phyloP scores from a whole-genome alignment of 2,797 vertebrate species.

The Myotis vivesi region DNA sequence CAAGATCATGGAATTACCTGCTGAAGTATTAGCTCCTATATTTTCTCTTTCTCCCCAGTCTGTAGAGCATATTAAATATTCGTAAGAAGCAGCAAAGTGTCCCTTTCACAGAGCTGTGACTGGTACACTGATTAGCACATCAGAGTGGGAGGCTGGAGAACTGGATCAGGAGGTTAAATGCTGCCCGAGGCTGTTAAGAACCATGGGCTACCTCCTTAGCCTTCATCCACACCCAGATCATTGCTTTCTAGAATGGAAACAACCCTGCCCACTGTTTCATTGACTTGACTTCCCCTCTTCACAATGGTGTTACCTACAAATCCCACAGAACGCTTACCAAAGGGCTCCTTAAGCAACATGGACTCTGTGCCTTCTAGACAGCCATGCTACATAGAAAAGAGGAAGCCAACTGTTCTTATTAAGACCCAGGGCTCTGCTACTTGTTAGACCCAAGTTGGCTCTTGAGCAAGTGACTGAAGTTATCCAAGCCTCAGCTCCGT shows the following conservation, averaged over 20 bases:
- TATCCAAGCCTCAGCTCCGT: neutral
- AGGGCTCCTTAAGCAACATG: fast-evolving
- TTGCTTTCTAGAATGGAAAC: neutral
- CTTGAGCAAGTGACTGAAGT: neutral
- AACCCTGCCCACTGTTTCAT: neutral
- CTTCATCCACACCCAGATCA: neutral
- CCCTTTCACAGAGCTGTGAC: neutral
- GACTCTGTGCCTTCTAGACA: neutral
- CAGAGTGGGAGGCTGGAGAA: neutral
- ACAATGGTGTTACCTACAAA: neutral
- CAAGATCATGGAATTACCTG: neutral
- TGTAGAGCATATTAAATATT: neutral
- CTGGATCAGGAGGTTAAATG: neutral
- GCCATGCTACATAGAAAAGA: neutral
- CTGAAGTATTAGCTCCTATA: neutral
- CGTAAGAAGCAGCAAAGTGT: neutral
- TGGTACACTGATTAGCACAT: neutral
- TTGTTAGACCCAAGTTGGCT: neutral
- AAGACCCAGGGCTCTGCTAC: neutral
- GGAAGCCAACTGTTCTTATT: neutral
- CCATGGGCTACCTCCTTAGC: neutral
- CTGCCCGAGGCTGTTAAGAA: neutral
- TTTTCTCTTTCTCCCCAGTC: neutral
- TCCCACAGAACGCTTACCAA: neutral
- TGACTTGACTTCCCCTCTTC: neutral